Percentiles rank a stretch among this genome's conserved stretches.
Evolutionary conservation across 2,797 vertebrate genomes (phyloP).

Genomic region (Calcarius lapponicus): DNA sequence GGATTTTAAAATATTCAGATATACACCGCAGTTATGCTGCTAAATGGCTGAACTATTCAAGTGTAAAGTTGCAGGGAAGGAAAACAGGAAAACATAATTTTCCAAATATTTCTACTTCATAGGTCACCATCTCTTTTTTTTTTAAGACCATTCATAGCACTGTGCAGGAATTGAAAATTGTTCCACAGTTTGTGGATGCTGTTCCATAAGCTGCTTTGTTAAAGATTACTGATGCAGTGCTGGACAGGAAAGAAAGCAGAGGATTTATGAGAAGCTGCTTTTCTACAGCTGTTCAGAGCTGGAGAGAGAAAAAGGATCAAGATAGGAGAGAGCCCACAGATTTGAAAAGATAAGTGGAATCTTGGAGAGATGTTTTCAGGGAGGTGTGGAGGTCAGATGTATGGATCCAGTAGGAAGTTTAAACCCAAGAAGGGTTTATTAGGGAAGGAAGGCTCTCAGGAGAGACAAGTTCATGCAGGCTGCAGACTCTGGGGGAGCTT

Average conservation of each 20-base stretch:
- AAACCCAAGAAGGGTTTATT: not conserved
- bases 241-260: not conserved
- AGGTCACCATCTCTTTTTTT: not conserved
- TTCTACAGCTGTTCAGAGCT: not conserved
- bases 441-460: not conserved
- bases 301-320: not conserved
- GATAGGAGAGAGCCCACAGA: not conserved
- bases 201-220: not conserved
- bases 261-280: not conserved
- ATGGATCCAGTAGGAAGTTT: not conserved
- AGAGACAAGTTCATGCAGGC: not conserved
- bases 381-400: not conserved
- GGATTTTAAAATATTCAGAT: not conserved
- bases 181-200: not conserved
- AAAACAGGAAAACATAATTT: conserved; percentile 1
- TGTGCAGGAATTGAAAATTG: not conserved
- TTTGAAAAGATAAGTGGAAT: not conserved
- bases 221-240: not conserved
- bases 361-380: not conserved
- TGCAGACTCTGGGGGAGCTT: rapidly evolving
- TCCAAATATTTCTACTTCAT: not conserved
- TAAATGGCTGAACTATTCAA: not conserved
- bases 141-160: not conserved
- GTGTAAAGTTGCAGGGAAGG: not conserved
- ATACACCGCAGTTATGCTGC: not conserved